Base-by-base conservation (phyloP, 2,797 vertebrate genomes). In the Clarias pachynema region DNA sequence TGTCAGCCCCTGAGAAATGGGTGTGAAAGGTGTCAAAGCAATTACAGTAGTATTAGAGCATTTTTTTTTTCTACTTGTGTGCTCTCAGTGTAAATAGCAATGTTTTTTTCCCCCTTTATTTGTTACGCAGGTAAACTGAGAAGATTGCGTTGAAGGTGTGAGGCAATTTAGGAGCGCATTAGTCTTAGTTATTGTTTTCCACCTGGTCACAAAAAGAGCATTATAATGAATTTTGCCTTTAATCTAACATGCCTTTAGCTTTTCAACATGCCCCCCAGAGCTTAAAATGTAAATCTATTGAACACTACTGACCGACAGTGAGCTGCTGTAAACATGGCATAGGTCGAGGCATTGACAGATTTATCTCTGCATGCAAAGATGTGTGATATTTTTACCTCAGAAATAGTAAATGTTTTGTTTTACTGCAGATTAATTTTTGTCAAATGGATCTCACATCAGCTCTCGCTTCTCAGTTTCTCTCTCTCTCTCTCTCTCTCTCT, bases 21-120 rank as follows among this genome's bases (percentile, higher is more conserved):
- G 89, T 86, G 87, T 92, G 92, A 94, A 92, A 92, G 88, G 90
- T 94, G 93, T 94, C 93, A 93, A 91, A 91, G 93, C 91, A 93
- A 94, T 94, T 94, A 95, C 90, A 92, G 91, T 91, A 91, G 91
- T 92, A 91, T 91, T 92, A 88, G 89, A 89, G 86, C 81, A 85
- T 90, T 93, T 92, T 93, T 93, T n/a, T 91, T 93, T 49, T 92
- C 90, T 91, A 88, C 88, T 87, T 78, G 90, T 91, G 90, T 91
- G 88, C 90, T 84, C 86, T 89, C 88, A 90, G 90, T 88, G 91
- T 91, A 92, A 92, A 92, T 90, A 88, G 90, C 91, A 88, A 89
- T 89, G 85, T 90, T 57, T 81, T 86, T 89, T 87, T 89, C 88
- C 56, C 66, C 85, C 85, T 87, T 77, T 86, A 88, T 81, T 86